Evolutionary conservation across 1,140 invertebrate species (phyloP), one percentile per base, ranked within the genome.

Genomic region (Parapsyche elsis): DNA sequence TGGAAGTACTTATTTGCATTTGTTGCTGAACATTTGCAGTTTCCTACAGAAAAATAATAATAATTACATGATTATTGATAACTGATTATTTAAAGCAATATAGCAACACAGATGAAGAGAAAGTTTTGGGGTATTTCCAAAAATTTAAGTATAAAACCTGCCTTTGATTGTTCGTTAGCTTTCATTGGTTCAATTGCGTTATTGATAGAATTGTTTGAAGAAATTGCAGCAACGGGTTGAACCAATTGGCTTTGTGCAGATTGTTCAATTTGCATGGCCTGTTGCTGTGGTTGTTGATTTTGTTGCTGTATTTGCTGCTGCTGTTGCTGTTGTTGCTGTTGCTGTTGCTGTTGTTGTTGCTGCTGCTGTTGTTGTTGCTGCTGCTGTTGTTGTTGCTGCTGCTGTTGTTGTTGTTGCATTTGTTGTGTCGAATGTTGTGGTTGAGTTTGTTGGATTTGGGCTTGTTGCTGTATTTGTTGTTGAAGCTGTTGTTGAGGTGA

Each of bases 381-480:
- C 10, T 85, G 85, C 64, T 83, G 82, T 30, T 85, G 83, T 70
- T 89, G 88, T 78, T 88, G 87, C 78, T 85, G 84, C 84, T 85
- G 84, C 57, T 87, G 86, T 67, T 85, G 85, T 78, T 85, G 84
- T 76, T 87, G 85, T 59, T 85, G 85, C 57, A 86, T 84, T 44
- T 87, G 85, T 71, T 88, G 87, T 84, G 84, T 9, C 87, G 89
- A 87, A 78, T 88, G 88, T 79, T 85, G 84, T 84, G 85, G 84
- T 61, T 87, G 7, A 87, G 83, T 84, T 77, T 88, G 87, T 75
- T 88, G 87, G 38, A 84, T 84, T 59, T 85, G 86, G 83, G 86
- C 83, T 74, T 84, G 84, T 64, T 83, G 84, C 57, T 83, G 86
- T 71, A 90, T 89, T 16, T 87, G 85, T 61, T 88, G 86, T 80